Evolutionary conservation across 2,113 vertebrate species (phyloP), one percentile per base, ranked within the genome.

Genomic region (Cairina moschata): DNA sequence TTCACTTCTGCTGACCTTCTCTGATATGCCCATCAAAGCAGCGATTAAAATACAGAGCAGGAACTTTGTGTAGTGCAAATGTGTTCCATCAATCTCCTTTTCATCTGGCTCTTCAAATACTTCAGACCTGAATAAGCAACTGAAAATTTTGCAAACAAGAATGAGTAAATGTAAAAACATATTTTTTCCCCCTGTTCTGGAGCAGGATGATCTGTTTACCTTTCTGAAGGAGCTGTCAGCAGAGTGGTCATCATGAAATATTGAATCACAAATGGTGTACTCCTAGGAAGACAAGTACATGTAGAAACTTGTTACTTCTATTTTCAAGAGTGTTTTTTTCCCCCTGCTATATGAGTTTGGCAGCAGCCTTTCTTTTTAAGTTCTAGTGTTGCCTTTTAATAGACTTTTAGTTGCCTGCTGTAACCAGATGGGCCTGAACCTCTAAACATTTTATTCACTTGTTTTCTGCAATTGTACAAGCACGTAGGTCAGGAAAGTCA

Each of bases 111-210:
- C 91, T 96, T 88, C 88, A 92, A 92, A 93, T 78, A 94, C 79
- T 97, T 97, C 83, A 97, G 88, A 94, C 77, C 82, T 72, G 66
- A 88, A 75, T 94, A 96, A 94, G 89, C 32, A 69, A 86, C 74
- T 84, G 89, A 96, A 98, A 97, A 94, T 97, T 96, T 96, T 87
- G 77, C 93, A 98, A 97, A 97, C 96, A 97, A 97, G 95, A 76
- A 52, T 9, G 71, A 90, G 58, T 74, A 95, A 91, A 96, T 90
- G 82, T 88, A 97, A 96, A 95, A 88, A 76, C 83, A 86, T 86
- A 59, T 36, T 82, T 67, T 67, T 46, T 23, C n/a, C 28, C 50
- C 62, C 75, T 6, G 62, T 93, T 97, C 89, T 91, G 83, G 94
- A 94, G 88, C 79, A 93, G 23, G 31, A 84, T 5, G 8, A 96